A percentile compares a stretch with the other conserved stretches of the same genome.
phyloP scores from a whole-genome alignment of 2,888 invertebrate species.

The Galerucella nymphaeae region DNA sequence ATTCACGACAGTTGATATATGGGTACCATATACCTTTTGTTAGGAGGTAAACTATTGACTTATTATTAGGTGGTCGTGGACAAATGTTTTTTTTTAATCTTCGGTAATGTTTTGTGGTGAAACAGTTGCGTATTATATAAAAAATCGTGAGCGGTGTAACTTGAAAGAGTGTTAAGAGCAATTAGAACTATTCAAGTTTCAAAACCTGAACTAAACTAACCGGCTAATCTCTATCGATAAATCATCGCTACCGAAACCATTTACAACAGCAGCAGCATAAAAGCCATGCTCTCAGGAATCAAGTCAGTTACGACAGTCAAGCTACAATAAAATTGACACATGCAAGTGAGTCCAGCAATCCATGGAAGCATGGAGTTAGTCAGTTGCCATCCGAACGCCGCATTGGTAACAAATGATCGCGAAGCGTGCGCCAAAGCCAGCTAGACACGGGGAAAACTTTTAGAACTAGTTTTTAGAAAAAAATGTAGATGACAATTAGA shows the following conservation, averaged over 20 bases:
- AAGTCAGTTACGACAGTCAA: slow-evolving; percentile 39
- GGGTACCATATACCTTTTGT: too few species aligned
- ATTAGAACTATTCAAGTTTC: background rate
- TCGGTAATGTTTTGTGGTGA: too few species aligned
- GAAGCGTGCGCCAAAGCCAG: slow-evolving; percentile 45
- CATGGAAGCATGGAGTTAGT: slow-evolving; percentile 48
- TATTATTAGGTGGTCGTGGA: too few species aligned
- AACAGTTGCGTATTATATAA: background rate
- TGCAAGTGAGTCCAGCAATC: slow-evolving; percentile 45
- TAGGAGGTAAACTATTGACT: too few species aligned
- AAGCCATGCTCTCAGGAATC: slow-evolving; percentile 37
- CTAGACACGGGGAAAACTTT: slow-evolving; percentile 41
- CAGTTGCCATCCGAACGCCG: slow-evolving; percentile 57
- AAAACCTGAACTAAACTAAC: background rate
- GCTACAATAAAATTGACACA: slow-evolving; percentile 46
- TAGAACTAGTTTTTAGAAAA: slow-evolving; percentile 27
- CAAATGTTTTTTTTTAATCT: too few species aligned
- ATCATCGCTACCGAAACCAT: slow-evolving; percentile 25
- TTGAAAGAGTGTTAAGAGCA: background rate
- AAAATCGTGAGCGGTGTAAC: too few species aligned
- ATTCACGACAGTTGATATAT: too few species aligned
- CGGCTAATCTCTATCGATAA: slow-evolving; percentile 19
- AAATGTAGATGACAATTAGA: slow-evolving; percentile 28
- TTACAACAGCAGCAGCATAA: slow-evolving; percentile 32
- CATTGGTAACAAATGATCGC: slow-evolving; percentile 52